These are phyloP conservation scores for Spodoptera litura DNA, from an alignment of 1,140 invertebrate genomes.

Conservation along the genomic window DNA sequence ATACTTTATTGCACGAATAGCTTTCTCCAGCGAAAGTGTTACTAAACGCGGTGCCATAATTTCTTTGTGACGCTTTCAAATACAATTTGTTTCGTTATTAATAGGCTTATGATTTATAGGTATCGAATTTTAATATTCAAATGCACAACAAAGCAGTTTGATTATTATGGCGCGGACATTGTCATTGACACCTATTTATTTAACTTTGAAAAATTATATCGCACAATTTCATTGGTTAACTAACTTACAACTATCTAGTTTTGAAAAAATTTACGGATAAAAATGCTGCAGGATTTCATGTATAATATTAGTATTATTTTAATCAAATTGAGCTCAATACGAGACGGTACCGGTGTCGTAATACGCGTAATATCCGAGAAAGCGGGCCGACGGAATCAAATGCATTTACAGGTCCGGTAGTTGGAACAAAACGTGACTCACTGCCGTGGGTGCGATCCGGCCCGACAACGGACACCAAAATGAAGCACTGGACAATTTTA, in stretches of 20 bases:
- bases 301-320: background rate
- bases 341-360: slow-evolving; percentile 35
- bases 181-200: too few species aligned
- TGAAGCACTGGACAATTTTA: background rate
- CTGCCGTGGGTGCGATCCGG: slow-evolving; percentile 41
- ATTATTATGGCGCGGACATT: background rate
- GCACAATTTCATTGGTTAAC: too few species aligned
- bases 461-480: slow-evolving; percentile 38
- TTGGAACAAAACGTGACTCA: slow-evolving; percentile 46
- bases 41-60: slow-evolving; percentile 71
- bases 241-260: too few species aligned
- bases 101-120: slow-evolving; percentile 23
- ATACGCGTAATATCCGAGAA: slow-evolving; percentile 44
- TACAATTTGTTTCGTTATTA: slow-evolving; percentile 51
- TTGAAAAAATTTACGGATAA: too few species aligned
- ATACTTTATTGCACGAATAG: slow-evolving; percentile 78
- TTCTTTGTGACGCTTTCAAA: slow-evolving; percentile 78
- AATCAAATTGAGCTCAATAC: background rate
- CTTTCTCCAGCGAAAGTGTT: slow-evolving; percentile 83
- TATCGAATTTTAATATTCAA: background rate
- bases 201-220: too few species aligned
- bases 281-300: too few species aligned
- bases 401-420: slow-evolving; percentile 36
- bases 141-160: background rate
- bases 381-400: slow-evolving; percentile 42